These are phyloP conservation scores for Erebia palarica DNA, from an alignment of 2,888 invertebrate genomes.

Conservation along the genomic window DNA sequence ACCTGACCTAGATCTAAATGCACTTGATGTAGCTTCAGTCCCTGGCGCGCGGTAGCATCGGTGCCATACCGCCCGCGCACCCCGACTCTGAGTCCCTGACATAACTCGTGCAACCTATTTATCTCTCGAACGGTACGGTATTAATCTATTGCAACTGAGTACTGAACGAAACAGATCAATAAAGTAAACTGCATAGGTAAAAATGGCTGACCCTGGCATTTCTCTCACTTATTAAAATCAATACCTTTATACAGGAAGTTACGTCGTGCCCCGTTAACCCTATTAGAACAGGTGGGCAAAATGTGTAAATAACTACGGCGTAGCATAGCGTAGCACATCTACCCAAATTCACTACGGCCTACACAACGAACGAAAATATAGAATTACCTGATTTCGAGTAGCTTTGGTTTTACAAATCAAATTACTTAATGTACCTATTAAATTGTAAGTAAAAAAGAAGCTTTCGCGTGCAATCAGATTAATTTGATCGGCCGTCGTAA, in stretches of 20 bases:
- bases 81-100: slow-evolving; percentile 50
- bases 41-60: slow-evolving; percentile 47
- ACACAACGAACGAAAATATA: neutral
- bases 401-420: neutral
- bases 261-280: neutral
- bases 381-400: neutral
- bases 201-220: neutral
- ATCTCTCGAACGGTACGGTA: slow-evolving; percentile 30
- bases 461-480: slow-evolving; percentile 48
- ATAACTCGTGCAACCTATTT: slow-evolving; percentile 45
- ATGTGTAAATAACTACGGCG: neutral
- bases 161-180: neutral
- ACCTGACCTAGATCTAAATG: slow-evolving; percentile 75
- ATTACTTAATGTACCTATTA: neutral
- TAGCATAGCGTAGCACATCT: slow-evolving; percentile 1
- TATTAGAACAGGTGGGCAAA: neutral
- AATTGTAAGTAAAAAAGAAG: slow-evolving; percentile 19
- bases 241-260: neutral
- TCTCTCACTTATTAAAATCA: neutral
- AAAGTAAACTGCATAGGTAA: slow-evolving; percentile 3
- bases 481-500: slow-evolving; percentile 61
- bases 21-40: slow-evolving; percentile 66
- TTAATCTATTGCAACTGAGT: slow-evolving; percentile 8
- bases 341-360: neutral
- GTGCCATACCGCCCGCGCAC: slow-evolving; percentile 50